Conservation (phyloP, 2,797 vertebrate species). For the Urocyon cinereoargenteus region DNA sequence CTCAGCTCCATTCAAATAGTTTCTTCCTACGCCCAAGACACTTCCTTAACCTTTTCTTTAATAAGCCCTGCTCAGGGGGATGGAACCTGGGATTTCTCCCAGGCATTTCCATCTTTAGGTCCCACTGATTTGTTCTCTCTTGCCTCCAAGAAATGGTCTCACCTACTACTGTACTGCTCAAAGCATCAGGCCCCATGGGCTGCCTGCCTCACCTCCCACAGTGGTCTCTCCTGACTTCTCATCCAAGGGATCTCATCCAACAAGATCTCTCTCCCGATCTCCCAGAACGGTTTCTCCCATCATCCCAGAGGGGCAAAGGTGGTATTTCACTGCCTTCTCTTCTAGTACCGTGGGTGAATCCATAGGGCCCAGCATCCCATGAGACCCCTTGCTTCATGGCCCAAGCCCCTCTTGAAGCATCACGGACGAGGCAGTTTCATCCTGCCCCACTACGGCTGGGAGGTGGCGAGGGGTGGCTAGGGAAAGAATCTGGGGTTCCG, state of each 20-base stretch:
- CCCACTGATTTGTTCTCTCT: neutral
- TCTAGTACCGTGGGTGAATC: neutral
- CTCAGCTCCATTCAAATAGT: neutral
- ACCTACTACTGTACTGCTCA: neutral
- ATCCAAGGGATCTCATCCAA: neutral
- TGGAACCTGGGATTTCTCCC: neutral
- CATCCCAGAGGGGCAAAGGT: neutral
- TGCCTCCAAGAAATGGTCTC: neutral
- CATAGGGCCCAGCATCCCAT: neutral
- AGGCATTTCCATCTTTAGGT: neutral
- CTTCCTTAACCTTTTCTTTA: neutral
- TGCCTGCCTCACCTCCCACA: neutral
- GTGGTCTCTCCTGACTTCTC: neutral
- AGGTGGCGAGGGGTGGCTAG: neutral
- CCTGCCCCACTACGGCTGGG: neutral
- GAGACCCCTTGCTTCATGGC: neutral
- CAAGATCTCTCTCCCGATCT: neutral
- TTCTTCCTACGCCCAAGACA: neutral
- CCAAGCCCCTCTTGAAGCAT: neutral
- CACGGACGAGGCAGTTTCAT: neutral
- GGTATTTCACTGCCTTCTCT: neutral
- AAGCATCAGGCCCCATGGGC: neutral
- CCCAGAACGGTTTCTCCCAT: neutral
- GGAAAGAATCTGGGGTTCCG: neutral
- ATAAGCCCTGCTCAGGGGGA: neutral